phyloP scores from a whole-genome alignment of 2,888 invertebrate genomes.

The Schizaphis graminum region DNA sequence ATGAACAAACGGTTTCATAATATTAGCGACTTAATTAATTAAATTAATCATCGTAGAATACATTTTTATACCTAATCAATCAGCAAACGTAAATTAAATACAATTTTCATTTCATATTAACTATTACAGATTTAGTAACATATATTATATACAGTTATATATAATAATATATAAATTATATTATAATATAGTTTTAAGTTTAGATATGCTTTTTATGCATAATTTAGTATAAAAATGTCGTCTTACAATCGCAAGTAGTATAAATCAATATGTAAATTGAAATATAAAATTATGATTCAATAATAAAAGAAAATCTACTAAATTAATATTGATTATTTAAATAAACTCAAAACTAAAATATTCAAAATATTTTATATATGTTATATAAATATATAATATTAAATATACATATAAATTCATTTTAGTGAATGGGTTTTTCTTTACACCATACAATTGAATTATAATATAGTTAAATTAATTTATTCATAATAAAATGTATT shows the following conservation, averaged over 20 bases:
- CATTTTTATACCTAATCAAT: background rate
- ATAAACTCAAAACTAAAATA: background rate
- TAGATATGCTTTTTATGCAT: background rate
- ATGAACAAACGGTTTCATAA: background rate
- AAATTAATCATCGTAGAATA: background rate
- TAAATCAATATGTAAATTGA: background rate
- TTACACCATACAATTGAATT: background rate
- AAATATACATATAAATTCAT: background rate
- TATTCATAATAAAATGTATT: background rate
- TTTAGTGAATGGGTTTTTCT: background rate
- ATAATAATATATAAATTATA: too few species aligned
- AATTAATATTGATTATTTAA: background rate
- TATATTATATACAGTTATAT: too few species aligned
- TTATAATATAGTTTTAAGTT: background rate
- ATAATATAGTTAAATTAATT: background rate
- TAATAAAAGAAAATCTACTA: background rate
- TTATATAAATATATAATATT: background rate
- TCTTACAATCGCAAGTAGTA: background rate
- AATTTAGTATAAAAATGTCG: background rate
- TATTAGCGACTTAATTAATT: background rate
- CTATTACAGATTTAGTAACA: background rate
- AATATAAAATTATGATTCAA: background rate
- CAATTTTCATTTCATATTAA: background rate
- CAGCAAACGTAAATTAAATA: background rate
- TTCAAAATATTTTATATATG: background rate